phyloP scores from a whole-genome alignment of 23 tunicate species.

The Halocynthia roretzi region DNA sequence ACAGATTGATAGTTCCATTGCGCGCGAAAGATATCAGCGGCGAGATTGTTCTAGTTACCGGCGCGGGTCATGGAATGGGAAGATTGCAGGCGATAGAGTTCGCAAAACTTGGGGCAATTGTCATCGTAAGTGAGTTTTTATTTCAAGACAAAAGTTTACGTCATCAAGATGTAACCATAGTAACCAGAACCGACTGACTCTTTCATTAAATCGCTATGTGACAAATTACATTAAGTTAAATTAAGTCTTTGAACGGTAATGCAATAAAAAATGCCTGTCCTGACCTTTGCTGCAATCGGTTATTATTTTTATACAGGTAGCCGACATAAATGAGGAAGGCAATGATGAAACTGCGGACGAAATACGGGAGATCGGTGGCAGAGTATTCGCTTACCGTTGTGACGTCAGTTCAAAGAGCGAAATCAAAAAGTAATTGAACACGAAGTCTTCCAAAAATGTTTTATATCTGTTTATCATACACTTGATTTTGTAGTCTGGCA shows the following conservation, averaged over 20 bases:
- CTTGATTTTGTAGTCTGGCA: slow-evolving; percentile 26
- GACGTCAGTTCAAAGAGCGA: slow-evolving; percentile 18
- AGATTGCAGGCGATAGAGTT: slow-evolving; percentile 25
- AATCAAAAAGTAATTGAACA: slow-evolving; percentile 8
- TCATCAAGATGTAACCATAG: too few relatives aligned
- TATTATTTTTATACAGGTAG: slow-evolving; percentile 22
- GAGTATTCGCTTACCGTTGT: slow-evolving; percentile 26
- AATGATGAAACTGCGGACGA: slow-evolving; percentile 32
- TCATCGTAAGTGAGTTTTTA: slow-evolving; percentile 30
- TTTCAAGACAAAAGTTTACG: too few relatives aligned
- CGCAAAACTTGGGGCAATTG: slow-evolving; percentile 47
- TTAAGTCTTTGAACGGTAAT: too few relatives aligned
- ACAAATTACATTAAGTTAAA: too few relatives aligned
- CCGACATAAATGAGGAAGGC: slow-evolving; percentile 33
- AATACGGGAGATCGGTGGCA: slow-evolving; percentile 21
- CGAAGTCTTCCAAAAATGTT: too few relatives aligned
- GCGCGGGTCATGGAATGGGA: slow-evolving; percentile 73
- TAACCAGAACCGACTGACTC: too few relatives aligned
- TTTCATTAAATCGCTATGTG: too few relatives aligned
- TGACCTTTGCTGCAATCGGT: background rate
- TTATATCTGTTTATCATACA: too few relatives aligned
- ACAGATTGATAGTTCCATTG: background rate
- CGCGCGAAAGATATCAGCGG: slow-evolving; percentile 4
- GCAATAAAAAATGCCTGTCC: too few relatives aligned
- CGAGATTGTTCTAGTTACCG: slow-evolving; percentile 50